phyloP scores from a whole-genome alignment of 2,888 invertebrate genomes.

The Camptogramma bilineatum region DNA sequence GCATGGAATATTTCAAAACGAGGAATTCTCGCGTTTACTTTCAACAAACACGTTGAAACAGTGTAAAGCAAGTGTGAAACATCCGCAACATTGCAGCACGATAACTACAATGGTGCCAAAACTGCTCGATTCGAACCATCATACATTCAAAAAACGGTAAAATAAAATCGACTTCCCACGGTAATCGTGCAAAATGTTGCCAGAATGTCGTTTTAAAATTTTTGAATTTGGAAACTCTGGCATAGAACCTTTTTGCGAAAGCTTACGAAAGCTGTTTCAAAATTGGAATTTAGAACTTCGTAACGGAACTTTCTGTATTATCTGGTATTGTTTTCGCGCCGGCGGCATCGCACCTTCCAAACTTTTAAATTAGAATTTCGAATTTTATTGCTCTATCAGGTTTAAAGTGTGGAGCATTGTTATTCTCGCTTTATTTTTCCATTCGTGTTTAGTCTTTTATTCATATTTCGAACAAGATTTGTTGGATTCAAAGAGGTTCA shows the following conservation, averaged over 20 bases:
- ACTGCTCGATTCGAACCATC: not conserved
- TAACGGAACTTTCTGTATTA: slow-evolving; percentile 41
- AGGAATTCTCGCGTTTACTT: not conserved
- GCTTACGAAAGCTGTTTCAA: slow-evolving; percentile 35
- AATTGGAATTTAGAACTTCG: slow-evolving; percentile 44
- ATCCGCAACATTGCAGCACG: not conserved
- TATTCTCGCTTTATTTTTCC: slow-evolving; percentile 14
- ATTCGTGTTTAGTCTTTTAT: slow-evolving; percentile 9
- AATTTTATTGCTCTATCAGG: slow-evolving; percentile 36
- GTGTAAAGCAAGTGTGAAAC: slow-evolving; percentile 3
- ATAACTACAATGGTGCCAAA: not conserved
- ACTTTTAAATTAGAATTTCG: slow-evolving; percentile 42
- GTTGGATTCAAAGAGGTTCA: slow-evolving; percentile 14
- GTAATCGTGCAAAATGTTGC: slow-evolving; percentile 31
- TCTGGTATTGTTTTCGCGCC: slow-evolving; percentile 41
- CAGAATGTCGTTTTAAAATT: slow-evolving; percentile 32
- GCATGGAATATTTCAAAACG: not conserved
- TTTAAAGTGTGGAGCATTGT: slow-evolving; percentile 12
- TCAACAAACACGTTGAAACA: not conserved
- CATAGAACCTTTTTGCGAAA: slow-evolving; percentile 39
- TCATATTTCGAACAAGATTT: not conserved
- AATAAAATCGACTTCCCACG: not conserved
- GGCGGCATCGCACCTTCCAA: slow-evolving; percentile 37
- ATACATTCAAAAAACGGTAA: not conserved
- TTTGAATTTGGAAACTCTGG: slow-evolving; percentile 38